Percentiles rank a stretch among this genome's conserved stretches.
Conservation (phyloP, 2,888 invertebrate species). For the Aethes cnicana region DNA sequence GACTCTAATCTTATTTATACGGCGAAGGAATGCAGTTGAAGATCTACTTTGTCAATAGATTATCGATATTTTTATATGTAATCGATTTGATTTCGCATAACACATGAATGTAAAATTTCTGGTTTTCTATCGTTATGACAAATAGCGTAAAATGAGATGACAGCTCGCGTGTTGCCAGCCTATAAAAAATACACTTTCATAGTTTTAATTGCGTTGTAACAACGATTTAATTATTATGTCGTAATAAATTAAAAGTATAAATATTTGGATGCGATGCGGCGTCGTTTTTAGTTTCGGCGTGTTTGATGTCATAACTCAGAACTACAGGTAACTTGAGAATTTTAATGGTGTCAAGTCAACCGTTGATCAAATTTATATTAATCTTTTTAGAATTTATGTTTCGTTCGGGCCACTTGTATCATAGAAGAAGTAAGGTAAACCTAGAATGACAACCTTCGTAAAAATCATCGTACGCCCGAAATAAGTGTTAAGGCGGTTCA, state of each 20-base stretch:
- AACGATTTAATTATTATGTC: constrained; percentile 12
- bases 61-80: constrained; percentile 12
- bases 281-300: constrained; percentile 6
- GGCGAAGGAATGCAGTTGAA: constrained; percentile 3
- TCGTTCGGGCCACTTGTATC: too few relatives aligned
- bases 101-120: constrained; percentile 5
- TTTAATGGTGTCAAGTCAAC: background rate
- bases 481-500: too few relatives aligned
- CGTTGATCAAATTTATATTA: too few relatives aligned
- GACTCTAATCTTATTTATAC: background rate
- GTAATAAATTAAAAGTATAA: constrained; percentile 24
- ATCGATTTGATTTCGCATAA: constrained; percentile 25
- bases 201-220: constrained; percentile 18
- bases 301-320: constrained; percentile 15
- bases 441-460: too few relatives aligned
- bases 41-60: constrained; percentile 16
- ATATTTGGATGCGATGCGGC: constrained; percentile 17
- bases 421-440: too few relatives aligned
- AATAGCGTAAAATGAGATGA: too few relatives aligned
- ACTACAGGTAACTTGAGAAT: constrained; percentile 8
- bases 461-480: too few relatives aligned
- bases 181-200: constrained; percentile 23
- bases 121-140: too few relatives aligned
- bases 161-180: constrained; percentile 14
- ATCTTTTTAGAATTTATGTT: too few relatives aligned